Conservation (phyloP, 2,797 vertebrate genomes). For the Sus cebifrons region DNA sequence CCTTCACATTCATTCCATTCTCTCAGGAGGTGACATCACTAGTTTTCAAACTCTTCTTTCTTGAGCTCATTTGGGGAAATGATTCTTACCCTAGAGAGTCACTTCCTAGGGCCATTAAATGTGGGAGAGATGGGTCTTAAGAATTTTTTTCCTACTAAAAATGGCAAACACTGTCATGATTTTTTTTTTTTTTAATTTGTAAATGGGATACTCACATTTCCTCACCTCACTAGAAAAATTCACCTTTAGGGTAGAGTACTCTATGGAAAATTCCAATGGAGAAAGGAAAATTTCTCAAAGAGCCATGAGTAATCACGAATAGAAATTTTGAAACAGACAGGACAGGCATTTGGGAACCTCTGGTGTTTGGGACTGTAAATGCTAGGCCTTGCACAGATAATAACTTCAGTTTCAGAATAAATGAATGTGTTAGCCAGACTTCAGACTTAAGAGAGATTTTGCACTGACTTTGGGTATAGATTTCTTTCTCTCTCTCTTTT, state of each 20-base stretch:
- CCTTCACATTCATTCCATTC: background rate
- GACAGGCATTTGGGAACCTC: conserved; percentile 52
- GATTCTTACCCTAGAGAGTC: background rate
- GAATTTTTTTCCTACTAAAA: conserved; percentile 43
- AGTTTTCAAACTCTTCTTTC: background rate
- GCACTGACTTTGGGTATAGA: conserved; percentile 65
- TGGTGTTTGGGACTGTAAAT: conserved; percentile 63
- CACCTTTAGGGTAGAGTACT: conserved; percentile 66
- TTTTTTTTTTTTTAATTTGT: background rate
- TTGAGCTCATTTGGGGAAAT: background rate
- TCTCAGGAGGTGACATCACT: background rate
- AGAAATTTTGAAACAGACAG: conserved; percentile 68
- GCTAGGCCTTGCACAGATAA: conserved; percentile 48
- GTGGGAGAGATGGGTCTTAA: conserved; percentile 9
- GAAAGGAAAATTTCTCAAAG: conserved; percentile 81
- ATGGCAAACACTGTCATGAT: background rate
- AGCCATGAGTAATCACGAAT: conserved; percentile 54
- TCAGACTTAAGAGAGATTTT: conserved; percentile 83
- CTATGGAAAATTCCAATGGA: conserved; percentile 80
- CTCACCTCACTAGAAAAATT: conserved; percentile 53
- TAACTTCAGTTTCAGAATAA: conserved; percentile 85
- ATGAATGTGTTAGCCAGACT: conserved; percentile 76
- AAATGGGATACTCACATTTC: conserved; percentile 68
- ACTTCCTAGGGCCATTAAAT: background rate
- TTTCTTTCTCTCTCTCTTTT: too few relatives aligned